phyloP scores from a whole-genome alignment of 92 coral and sea anemone genomes.

The Blastomussa wellsi region DNA sequence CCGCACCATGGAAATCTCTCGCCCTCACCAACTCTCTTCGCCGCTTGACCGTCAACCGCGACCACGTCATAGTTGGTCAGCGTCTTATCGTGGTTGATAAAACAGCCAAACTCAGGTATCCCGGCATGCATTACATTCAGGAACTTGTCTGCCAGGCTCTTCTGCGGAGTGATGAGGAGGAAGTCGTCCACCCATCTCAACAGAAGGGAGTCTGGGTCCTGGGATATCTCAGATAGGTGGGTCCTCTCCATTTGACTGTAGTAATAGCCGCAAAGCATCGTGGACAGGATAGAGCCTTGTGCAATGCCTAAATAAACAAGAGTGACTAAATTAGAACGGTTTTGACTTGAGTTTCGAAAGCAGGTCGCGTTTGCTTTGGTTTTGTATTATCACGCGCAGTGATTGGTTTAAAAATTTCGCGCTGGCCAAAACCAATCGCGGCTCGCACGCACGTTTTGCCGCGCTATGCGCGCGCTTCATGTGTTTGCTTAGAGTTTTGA shows the following conservation, averaged over 20 bases:
- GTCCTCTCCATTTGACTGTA: conserved; percentile 83
- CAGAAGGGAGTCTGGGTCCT: conserved; percentile 75
- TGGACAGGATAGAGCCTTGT: conserved; percentile 86
- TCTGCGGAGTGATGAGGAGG: conserved; percentile 71
- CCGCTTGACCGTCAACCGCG: conserved; percentile 56
- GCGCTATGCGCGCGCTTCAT: too few relatives aligned
- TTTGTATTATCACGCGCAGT: too few relatives aligned
- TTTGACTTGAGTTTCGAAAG: too few relatives aligned
- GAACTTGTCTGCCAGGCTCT: conserved; percentile 52
- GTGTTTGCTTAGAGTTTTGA: too few relatives aligned
- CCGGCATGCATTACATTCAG: conserved; percentile 70
- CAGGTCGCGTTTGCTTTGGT: too few relatives aligned
- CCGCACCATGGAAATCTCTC: conserved; percentile 86
- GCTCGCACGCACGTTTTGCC: too few relatives aligned
- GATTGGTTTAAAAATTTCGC: too few relatives aligned
- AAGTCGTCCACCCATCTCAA: conserved; percentile 96
- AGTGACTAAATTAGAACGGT: neutral
- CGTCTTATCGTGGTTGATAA: conserved; percentile 71
- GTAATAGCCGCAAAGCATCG: conserved; percentile 74
- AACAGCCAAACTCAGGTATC: conserved; percentile 81
- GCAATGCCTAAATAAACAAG: conserved; percentile 70
- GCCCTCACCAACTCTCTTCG: conserved; percentile 46
- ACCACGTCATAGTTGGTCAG: conserved; percentile 75
- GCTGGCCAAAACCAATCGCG: too few relatives aligned
- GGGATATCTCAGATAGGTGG: conserved; percentile 51